These are phyloP conservation scores for Zaprionus inermis DNA, from an alignment of 1,140 invertebrate genomes.

Conservation along the genomic window DNA sequence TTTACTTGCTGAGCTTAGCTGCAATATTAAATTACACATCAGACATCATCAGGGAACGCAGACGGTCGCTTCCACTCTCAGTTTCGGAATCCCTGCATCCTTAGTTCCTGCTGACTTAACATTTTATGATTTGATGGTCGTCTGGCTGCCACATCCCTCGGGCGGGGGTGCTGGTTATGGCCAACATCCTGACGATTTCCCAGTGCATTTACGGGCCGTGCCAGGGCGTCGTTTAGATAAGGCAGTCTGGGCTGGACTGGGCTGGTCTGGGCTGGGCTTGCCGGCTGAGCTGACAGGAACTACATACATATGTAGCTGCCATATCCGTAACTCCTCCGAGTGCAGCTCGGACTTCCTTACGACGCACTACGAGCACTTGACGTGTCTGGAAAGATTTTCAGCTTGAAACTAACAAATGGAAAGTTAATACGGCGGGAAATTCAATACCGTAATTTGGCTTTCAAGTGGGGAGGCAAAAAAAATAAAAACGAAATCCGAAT, in stretches of 20 bases:
- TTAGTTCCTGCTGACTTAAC: conserved; percentile 68
- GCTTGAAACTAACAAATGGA: conserved; percentile 31
- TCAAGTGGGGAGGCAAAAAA: conserved; percentile 44
- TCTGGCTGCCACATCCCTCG: conserved; percentile 35
- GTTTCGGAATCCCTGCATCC: conserved; percentile 47
- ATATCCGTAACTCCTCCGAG: conserved; percentile 29
- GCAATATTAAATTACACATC: conserved; percentile 9
- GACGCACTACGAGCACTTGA: background rate
- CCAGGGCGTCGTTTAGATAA: conserved; percentile 64
- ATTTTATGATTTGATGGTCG: conserved; percentile 61
- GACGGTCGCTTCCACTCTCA: conserved; percentile 1
- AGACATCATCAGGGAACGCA: conserved; percentile 1
- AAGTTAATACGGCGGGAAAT: conserved; percentile 67
- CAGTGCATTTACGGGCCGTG: conserved; percentile 36
- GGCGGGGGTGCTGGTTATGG: conserved; percentile 58
- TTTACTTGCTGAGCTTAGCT: background rate
- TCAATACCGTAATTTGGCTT: conserved; percentile 74
- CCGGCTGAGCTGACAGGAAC: background rate
- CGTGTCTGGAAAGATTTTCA: conserved; percentile 7
- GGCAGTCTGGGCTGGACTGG: conserved; percentile 10
- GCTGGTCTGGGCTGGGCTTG: too few species aligned
- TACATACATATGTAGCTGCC: background rate
- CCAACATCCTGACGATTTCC: conserved; percentile 61
- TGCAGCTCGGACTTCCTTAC: conserved; percentile 30
- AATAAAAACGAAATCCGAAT: conserved; percentile 25